Evolutionary conservation across 2,888 invertebrate genomes (phyloP), one percentile per base, ranked within the genome.

Genomic region (Meghimatium bilineatum): DNA sequence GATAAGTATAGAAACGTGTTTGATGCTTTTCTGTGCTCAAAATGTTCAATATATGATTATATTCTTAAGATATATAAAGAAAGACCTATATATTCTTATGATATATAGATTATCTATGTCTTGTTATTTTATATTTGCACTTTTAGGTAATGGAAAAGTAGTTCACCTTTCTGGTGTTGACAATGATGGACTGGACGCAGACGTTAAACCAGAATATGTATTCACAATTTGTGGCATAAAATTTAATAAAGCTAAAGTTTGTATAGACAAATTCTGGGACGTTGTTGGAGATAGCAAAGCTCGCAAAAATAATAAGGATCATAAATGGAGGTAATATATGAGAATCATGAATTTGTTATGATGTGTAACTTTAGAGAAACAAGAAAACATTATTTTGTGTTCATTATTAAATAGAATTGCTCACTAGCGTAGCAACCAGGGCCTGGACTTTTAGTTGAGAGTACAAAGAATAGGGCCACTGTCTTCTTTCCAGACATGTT

Each of bases 131-230:
- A 26, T n/a, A n/a, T n/a, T 63, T n/a, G 3, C n/a, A 63, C 10
- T 56, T 60, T 6, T 80, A 88, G 89, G 89, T 1, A 32, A 87
- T 56, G 85, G 67, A 23, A 38, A 79, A 36, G 84, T 89, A 26
- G 85, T 85, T 36, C 88, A 89, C 78, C 83, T 87, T 10, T 83
- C 87, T 17, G 89, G 88, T 0, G 87, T 87, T 52, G 85, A 88
- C 29, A 86, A 87, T 77, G 88, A 88, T 74, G 88, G 88, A 1
- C 32, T 87, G 8, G 63, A 80, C 63, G 85, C 77, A 32, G 72
- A 77, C 20, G 38, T 83, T 5, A 63, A 85, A 75, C 52, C 81
- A 5, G 76, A 85, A 23, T 84, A 86, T 60, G 20, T 86, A 17
- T 87, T 88, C 29, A 87, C 87, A 10, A 71, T 87, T 44, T 80